Base-by-base conservation (phyloP, 1,140 invertebrate species). In the Conus ventricosus region DNA sequence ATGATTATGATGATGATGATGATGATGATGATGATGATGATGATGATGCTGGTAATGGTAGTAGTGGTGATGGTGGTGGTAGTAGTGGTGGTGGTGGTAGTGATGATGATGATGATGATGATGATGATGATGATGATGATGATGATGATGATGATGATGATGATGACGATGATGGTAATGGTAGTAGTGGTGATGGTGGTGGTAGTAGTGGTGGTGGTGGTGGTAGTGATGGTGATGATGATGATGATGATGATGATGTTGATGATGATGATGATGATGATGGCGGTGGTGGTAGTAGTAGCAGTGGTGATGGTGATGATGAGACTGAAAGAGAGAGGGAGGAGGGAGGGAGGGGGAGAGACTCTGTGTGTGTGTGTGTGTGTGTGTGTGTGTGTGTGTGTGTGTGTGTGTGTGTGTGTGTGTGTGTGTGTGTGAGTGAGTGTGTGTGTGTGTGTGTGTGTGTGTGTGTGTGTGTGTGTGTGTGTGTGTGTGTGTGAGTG, bases 31-130 rank as follows among this genome's bases (percentile, higher is more conserved):
- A 51, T 75, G 27, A 27, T 87, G 27, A 87, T 60, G 83, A 84
- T 60, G 39, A 84, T 84, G 39, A 84, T 60, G 6, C 60, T 20
- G 83, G 55, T n/a, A 5, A 80, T 80, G 78, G 5, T 80, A 5
- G 4, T 80, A 5, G 4, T 80, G 78, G 5, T 80, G 78, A n/a
- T 80, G 78, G 5, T 80, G 51, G 5, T 80, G 78, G 5, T 80
- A 27, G 39, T 54, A 27, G 39, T 54, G 27, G 39, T 20, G 81
- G 39, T 51, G 81, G 39, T 51, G 81, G 39, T 51, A 27, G 39
- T 23, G 78, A 23, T 53, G 78, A n/a, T 80, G 78, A 80, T 80
- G 78, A n/a, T 80, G 78, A 80, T 80, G 78, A n/a, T 80, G 78
- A 80, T 80, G 78, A n/a, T 80, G 5, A 80, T 80, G 78, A n/a